phyloP scores from a whole-genome alignment of 2,888 invertebrate genomes.

The Alloscopus bannaensis region DNA sequence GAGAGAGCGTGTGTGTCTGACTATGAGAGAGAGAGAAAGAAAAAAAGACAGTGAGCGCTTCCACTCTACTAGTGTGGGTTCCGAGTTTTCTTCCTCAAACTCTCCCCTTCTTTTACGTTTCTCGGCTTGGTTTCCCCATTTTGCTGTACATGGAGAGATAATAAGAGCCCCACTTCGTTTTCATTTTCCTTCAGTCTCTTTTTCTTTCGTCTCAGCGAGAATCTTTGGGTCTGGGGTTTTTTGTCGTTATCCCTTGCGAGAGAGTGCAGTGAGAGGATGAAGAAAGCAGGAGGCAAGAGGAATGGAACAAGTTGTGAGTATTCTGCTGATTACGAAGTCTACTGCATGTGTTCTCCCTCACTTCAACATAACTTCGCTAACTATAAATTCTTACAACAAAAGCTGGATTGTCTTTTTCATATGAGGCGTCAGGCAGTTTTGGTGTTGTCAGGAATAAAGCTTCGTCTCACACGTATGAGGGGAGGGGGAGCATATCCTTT shows the following conservation, averaged over 20 bases:
- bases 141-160: constrained; percentile 15
- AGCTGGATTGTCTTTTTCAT: too few relatives aligned
- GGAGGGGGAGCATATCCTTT: too few relatives aligned
- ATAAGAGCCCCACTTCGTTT: constrained; percentile 47
- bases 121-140: constrained; percentile 21
- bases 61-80: constrained; percentile 34
- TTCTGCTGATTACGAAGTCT: constrained; percentile 39
- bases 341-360: background rate
- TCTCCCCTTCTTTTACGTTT: background rate
- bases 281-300: constrained; percentile 37
- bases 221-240: constrained; percentile 32
- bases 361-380: too few relatives aligned
- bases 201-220: constrained; percentile 28
- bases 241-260: constrained; percentile 28
- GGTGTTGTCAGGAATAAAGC: too few relatives aligned
- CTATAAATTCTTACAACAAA: too few relatives aligned
- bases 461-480: too few relatives aligned
- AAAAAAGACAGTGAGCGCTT: constrained; percentile 11
- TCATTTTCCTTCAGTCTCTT: background rate
- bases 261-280: constrained; percentile 46
- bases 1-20: constrained; percentile 10
- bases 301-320: constrained; percentile 14
- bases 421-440: too few relatives aligned
- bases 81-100: constrained; percentile 13
- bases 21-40: constrained; percentile 2